Evolutionary conservation across 2,797 vertebrate genomes (phyloP), one percentile per base, ranked within the genome.

Genomic region (Melanotaenia boesemani): DNA sequence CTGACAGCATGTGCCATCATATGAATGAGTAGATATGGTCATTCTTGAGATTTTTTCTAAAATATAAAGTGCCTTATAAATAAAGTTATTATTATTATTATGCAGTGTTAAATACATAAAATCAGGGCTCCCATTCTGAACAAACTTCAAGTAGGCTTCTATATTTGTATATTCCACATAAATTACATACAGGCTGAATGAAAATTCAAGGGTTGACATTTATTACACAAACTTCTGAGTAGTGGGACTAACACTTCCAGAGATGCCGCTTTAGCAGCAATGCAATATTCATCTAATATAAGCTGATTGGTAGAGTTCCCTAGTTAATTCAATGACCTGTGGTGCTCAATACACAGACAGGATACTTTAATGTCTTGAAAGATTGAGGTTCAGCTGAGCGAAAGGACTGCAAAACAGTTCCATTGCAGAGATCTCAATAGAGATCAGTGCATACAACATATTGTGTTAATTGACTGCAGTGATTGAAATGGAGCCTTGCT

Each of bases 371-470:
- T 70, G 67, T 26, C 32, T 58, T 18, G 1, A 55, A 60, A 72
- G 74, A 86, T 82, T 62, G 63, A 73, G 10, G 30, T 54, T 58
- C 37, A 69, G 54, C 56, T 32, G 55, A 34, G 30, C 60, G 39
- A 76, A 82, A 55, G 58, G 59, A 72, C 69, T 64, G 54, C 79
- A 72, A 83, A 88, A 90, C 79, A 86, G 76, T 82, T 71, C 60
- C 36, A 69, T 56, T 57, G 60, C 66, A 79, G 65, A 74, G 50
- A 69, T 79, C 63, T n/a, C 58, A 76, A 59, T 59, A 77, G 68
- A 87, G 68, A 88, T 90, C 88, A 70, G 87, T 91, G 85, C 67
- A 76, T 79, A 76, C 74, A 82, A 75, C 77, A 71, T 76, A 87
- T 83, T 86, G 80, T 83, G 79, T 84, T 89, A 86, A 86, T 70